A percentile compares a stretch with the other conserved stretches of the same genome.
Evolutionary conservation across 2,888 invertebrate genomes (phyloP).

Genomic region (Drosophila merina): DNA sequence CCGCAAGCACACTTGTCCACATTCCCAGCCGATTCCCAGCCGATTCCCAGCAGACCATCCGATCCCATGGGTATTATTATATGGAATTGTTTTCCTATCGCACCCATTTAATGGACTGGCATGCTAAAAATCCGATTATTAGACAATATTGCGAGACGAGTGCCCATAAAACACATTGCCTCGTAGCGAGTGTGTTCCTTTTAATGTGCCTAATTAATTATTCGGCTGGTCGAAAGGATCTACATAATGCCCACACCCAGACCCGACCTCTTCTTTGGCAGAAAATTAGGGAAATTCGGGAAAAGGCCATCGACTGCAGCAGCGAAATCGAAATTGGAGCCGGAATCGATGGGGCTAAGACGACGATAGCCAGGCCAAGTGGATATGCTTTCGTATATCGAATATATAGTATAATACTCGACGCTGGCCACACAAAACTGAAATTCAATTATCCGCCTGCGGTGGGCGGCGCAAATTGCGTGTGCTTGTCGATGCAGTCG

Average conservation of each 20-base stretch:
- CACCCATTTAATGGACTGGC: slow-evolving; percentile 23
- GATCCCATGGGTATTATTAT: slow-evolving; percentile 5
- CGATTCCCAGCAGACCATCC: slow-evolving; percentile 6
- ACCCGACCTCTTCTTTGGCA: slow-evolving; percentile 12
- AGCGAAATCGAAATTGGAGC: slow-evolving; percentile 9
- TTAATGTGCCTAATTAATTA: slow-evolving; percentile 55
- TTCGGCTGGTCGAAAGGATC: slow-evolving; percentile 43
- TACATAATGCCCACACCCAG: slow-evolving; percentile 35
- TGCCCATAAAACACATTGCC: slow-evolving; percentile 47
- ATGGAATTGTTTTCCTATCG: slow-evolving; percentile 11
- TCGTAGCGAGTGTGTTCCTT: slow-evolving; percentile 32
- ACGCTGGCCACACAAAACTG: slow-evolving; percentile 40
- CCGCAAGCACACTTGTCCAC: slow-evolving; percentile 28
- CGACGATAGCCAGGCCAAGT: slow-evolving; percentile 17
- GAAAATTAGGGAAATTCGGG: slow-evolving; percentile 40
- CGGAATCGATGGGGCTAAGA: slow-evolving; percentile 5
- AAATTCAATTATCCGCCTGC: slow-evolving; percentile 69
- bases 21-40: slow-evolving; percentile 13
- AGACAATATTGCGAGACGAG: slow-evolving; percentile 28
- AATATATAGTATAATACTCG: slow-evolving; percentile 11
- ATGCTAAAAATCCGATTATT: slow-evolving; percentile 41
- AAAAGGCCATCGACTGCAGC: slow-evolving; percentile 49
- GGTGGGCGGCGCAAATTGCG: slow-evolving; percentile 60
- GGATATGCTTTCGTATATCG: background rate
- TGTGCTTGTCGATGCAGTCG: slow-evolving; percentile 53